Conservation (phyloP, 2,797 vertebrate genomes). For the Arrhamphus sclerolepis region DNA sequence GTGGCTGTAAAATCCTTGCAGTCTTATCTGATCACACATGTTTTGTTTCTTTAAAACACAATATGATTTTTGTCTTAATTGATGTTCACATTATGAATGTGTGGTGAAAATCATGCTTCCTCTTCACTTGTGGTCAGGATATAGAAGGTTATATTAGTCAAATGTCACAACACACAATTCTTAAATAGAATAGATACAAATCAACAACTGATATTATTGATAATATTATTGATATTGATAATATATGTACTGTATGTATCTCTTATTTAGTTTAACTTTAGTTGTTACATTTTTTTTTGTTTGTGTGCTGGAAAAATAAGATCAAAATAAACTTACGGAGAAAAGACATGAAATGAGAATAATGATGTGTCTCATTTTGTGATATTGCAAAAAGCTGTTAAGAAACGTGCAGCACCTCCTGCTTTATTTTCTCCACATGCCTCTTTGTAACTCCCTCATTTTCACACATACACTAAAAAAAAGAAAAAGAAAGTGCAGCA, state of each 20-base stretch:
- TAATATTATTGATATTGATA: constrained; percentile 5
- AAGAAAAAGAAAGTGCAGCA: constrained; percentile 47
- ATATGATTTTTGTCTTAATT: not conserved
- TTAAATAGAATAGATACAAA: constrained; percentile 7
- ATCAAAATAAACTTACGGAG: constrained; percentile 64
- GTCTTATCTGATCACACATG: constrained; percentile 39
- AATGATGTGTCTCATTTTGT: constrained; percentile 43
- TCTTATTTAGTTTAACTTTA: constrained; percentile 31
- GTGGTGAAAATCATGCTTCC: constrained; percentile 6
- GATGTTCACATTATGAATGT: not conserved
- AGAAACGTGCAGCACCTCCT: constrained; percentile 37
- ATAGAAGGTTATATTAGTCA: constrained; percentile 14
- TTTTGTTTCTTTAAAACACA: constrained; percentile 8
- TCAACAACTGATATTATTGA: constrained; percentile 21
- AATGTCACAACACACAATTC: constrained; percentile 35
- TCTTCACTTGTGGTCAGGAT: too few species aligned
- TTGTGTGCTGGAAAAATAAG: constrained; percentile 49
- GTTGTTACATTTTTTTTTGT: constrained; percentile 52
- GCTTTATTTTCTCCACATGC: constrained; percentile 31
- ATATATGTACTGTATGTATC: constrained; percentile 41
- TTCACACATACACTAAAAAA: constrained; percentile 43
- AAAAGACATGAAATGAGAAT: constrained; percentile 21
- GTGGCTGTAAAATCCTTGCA: constrained; percentile 34
- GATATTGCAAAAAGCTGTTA: constrained; percentile 35
- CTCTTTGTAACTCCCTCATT: constrained; percentile 41